Evolutionary conservation across 2,797 vertebrate species (phyloP).

Genomic region (Myotis myotis): DNA sequence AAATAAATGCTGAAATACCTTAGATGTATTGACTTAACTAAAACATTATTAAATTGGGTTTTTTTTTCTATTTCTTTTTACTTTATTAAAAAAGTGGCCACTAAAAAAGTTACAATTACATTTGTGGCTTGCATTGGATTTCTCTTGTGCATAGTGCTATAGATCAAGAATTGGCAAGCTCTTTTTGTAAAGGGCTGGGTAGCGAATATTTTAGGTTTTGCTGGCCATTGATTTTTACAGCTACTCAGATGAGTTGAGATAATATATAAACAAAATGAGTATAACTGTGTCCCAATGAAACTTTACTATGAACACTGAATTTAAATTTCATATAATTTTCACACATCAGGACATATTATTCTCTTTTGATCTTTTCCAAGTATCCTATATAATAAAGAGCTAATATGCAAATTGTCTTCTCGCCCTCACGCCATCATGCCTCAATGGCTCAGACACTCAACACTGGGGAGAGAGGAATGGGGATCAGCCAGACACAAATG

Average conservation of each 20-base stretch:
- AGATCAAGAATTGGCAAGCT: neutral
- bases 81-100: neutral
- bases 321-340: conserved; percentile 26
- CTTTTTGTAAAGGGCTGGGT: neutral
- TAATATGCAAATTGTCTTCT: no score
- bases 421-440: accelerated
- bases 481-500: no score
- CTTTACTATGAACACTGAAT: neutral
- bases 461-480: no score
- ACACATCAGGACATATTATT: neutral
- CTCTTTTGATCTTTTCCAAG: neutral
- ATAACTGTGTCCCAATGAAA: neutral
- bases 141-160: neutral
- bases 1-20: neutral
- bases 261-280: neutral
- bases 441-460: no score
- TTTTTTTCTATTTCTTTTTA: neutral
- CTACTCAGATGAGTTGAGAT: neutral
- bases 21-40: neutral
- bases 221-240: neutral
- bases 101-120: neutral
- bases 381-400: neutral
- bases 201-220: neutral
- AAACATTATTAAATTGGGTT: conserved; percentile 14
- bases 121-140: conserved; percentile 15